These are phyloP conservation scores for Peromyscus eremicus DNA, from an alignment of 2,797 vertebrate genomes.

Conservation along the genomic window DNA sequence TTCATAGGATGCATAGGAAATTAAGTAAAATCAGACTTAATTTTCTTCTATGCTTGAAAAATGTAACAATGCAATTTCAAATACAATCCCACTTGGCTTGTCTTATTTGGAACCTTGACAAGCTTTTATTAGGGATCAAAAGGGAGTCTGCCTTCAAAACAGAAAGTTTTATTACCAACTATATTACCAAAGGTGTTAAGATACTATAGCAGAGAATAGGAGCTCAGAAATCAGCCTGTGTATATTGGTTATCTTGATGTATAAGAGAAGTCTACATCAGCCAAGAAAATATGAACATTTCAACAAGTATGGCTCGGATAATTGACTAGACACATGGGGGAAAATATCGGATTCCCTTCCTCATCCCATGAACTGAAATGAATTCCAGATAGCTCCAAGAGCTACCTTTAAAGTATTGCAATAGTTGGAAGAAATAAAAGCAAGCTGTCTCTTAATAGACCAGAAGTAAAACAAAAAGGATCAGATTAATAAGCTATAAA, in stretches of 20 bases:
- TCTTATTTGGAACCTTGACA: conserved; percentile 39
- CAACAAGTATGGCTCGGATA: neutral
- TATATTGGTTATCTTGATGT: neutral
- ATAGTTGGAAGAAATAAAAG: neutral
- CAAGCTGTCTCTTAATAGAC: conserved; percentile 12
- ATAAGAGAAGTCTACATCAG: neutral
- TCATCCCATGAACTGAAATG: conserved; percentile 3
- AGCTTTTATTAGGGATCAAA: conserved; percentile 14
- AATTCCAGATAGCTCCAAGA: conserved; percentile 36
- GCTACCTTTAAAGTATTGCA: neutral
- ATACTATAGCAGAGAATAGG: conserved; percentile 7
- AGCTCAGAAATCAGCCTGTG: neutral
- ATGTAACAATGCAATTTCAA: conserved; percentile 40
- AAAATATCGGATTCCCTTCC: neutral
- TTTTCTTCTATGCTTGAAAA: neutral
- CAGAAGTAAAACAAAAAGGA: neutral
- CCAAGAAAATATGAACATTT: neutral
- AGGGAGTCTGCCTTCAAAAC: neutral
- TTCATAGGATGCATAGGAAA: neutral
- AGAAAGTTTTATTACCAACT: conserved; percentile 25
- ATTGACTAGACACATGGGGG: neutral
- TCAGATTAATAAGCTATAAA: conserved; percentile 1
- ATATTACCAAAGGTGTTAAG: conserved; percentile 1
- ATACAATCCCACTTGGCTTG: neutral
- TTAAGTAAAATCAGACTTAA: neutral